Conservation (phyloP, 2,113 vertebrate genomes). For the Syngnathoides biaculeatus region DNA sequence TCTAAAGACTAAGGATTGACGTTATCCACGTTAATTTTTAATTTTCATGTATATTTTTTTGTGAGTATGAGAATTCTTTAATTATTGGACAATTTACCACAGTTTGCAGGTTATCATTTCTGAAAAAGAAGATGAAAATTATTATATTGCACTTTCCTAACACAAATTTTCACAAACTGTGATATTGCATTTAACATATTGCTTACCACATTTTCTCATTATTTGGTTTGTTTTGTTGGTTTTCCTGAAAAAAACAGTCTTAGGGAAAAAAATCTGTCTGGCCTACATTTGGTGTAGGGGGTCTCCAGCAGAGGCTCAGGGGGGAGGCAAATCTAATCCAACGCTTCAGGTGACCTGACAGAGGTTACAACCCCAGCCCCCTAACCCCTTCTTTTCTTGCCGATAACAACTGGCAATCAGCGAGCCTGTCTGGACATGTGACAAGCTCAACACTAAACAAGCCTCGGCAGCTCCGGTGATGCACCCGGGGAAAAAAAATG, state of each 20-base stretch:
- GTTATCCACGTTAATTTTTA: too few species aligned
- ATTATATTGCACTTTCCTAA: neutral
- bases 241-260: neutral
- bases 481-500: constrained; percentile 46
- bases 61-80: neutral
- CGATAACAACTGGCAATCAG: constrained; percentile 68
- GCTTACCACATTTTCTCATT: too few species aligned
- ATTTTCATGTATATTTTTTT: too few species aligned
- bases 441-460: constrained; percentile 47
- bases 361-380: constrained; percentile 54
- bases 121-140: neutral
- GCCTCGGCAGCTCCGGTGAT: constrained; percentile 40
- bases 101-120: neutral
- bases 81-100: neutral
- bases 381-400: neutral
- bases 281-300: constrained; percentile 6
- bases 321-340: constrained; percentile 44
- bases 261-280: neutral
- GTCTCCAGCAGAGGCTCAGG: constrained; percentile 1
- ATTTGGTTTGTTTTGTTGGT: neutral
- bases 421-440: constrained; percentile 62
- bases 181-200: neutral
- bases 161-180: neutral
- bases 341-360: constrained; percentile 53
- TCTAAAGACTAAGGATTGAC: too few species aligned